Evolutionary conservation across 2,113 vertebrate genomes (phyloP), one percentile per base, ranked within the genome.

Genomic region (Leuciscus idus): DNA sequence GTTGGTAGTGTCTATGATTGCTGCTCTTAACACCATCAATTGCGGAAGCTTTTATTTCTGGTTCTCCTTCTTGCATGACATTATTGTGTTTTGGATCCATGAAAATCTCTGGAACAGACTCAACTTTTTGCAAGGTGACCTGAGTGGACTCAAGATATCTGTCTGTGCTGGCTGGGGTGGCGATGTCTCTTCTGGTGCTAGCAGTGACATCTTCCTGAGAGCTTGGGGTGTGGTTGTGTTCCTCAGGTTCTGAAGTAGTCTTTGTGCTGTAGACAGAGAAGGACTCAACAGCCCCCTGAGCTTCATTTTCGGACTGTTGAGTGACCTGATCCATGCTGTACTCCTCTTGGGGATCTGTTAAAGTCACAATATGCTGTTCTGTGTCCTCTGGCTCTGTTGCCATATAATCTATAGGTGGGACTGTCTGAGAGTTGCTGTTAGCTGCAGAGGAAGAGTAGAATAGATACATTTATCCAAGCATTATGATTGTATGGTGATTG

Each of bases 301-400:
- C 97, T 91, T 96, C 96, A 9, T 94, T 91, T 75, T 89, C 90
- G 84, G n/a, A 89, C 79, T 83, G 91, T 89, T 86, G 89, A 4
- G 87, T 90, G 36, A 88, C 92, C 64, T 87, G 88, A 66, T 90
- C 92, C 83, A 92, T 88, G 88, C 88, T 92, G 81, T 95, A 92
- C 81, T 97, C 96, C 82, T 95, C 92, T 84, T 95, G 88, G 57
- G 93, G 93, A 88, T 96, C 94, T 50, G 95, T 93, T 87, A 95
- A 94, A 57, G 96, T 95, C 76, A 95, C 91, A 88, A 97, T 93
- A 88, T 95, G 94, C 82, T 93, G 92, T 87, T 91, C 91, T 83
- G 93, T 88, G 86, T 95, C 91, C 87, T 95, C 94, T 13, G 93
- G 89, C 87, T 96, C 93, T 7, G 95, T 92, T 86, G 92, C 87